phyloP scores from a whole-genome alignment of 2,888 invertebrate species.

The Clunio marinus region DNA sequence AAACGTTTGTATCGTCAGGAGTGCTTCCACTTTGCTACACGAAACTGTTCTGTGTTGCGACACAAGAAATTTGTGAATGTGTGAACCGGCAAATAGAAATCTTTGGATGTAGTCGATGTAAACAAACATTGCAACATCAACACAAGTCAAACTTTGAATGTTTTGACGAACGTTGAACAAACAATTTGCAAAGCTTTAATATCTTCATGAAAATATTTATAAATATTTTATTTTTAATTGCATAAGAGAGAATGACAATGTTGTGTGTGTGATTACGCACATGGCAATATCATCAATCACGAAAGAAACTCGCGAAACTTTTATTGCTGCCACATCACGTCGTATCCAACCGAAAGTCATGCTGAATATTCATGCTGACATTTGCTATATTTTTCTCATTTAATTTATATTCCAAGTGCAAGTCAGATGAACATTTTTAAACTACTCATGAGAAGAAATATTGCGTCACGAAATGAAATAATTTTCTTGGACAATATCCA shows the following conservation, averaged over 20 bases:
- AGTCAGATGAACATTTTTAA: too few relatives aligned
- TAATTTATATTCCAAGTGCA: too few relatives aligned
- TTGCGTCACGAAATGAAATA: too few relatives aligned
- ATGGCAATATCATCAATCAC: constrained; percentile 18
- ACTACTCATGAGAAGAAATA: too few relatives aligned
- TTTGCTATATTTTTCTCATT: too few relatives aligned
- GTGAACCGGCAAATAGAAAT: background rate
- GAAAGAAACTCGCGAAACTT: background rate
- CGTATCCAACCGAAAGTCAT: too few relatives aligned
- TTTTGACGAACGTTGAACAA: too few relatives aligned
- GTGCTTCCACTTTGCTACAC: background rate
- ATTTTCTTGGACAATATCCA: too few relatives aligned
- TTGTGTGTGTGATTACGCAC: background rate
- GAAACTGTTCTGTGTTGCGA: background rate
- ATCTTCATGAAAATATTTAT: background rate
- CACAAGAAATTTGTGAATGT: background rate
- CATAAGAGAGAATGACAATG: background rate
- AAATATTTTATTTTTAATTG: background rate
- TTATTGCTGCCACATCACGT: background rate
- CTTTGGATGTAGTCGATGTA: constrained; percentile 18
- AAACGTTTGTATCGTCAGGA: background rate
- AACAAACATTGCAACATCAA: background rate
- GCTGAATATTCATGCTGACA: background rate
- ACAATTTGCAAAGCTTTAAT: too few relatives aligned
- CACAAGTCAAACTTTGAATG: background rate